Evolutionary conservation across 2,797 vertebrate genomes (phyloP).

Genomic region (Meriones psammophilus): DNA sequence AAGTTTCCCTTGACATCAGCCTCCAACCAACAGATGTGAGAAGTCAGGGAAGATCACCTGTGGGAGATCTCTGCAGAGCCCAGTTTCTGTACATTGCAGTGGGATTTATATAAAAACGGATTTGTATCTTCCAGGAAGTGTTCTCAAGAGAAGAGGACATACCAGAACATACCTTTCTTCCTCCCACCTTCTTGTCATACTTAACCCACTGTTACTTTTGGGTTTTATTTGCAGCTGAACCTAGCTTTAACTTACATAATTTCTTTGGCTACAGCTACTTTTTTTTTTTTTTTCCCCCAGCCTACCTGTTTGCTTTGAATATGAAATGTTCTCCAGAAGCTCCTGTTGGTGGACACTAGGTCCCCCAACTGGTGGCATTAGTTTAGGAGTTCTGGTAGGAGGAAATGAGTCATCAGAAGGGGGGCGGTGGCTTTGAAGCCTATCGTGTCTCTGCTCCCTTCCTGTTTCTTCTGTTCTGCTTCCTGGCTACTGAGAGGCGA

Average conservation of each 20-base stretch:
- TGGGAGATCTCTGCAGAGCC: neutral
- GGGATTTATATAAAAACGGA: constrained; percentile 23
- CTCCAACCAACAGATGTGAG: neutral
- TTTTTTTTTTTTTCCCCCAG: neutral
- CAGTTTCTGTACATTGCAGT: neutral
- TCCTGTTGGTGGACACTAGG: neutral
- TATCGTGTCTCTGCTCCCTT: neutral
- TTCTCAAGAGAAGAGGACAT: neutral
- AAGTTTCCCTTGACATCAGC: neutral
- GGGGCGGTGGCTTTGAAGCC: neutral
- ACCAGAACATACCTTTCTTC: neutral
- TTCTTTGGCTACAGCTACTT: neutral
- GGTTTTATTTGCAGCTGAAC: neutral
- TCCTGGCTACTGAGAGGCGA: neutral
- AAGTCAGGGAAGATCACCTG: neutral
- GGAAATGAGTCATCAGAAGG: neutral
- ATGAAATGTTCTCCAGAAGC: neutral
- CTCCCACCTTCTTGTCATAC: constrained; percentile 5
- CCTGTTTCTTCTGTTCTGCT: neutral
- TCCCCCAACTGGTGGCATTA: neutral
- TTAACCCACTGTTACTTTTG: neutral
- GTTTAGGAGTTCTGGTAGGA: neutral
- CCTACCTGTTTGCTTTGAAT: neutral
- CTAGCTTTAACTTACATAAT: neutral
- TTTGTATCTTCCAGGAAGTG: neutral